phyloP scores from a whole-genome alignment of 2,113 vertebrate species.

The Odontophorus gujanensis region DNA sequence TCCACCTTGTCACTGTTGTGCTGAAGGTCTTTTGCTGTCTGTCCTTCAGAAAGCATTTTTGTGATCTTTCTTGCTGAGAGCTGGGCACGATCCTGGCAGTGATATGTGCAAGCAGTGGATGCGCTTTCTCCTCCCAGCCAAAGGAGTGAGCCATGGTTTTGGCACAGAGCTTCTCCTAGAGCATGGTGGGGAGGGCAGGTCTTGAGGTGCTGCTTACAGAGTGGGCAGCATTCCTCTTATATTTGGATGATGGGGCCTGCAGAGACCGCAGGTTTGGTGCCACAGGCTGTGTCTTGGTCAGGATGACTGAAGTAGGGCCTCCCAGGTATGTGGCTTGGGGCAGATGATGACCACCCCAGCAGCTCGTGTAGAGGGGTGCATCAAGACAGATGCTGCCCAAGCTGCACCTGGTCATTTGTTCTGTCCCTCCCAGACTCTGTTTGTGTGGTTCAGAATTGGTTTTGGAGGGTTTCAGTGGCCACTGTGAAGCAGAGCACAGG shows the following conservation, averaged over 20 bases:
- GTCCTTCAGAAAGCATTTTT: rapidly evolving
- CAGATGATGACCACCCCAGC: not conserved
- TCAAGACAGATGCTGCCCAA: not conserved
- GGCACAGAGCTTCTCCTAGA: not conserved
- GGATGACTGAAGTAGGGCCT: not conserved
- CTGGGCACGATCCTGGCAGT: not conserved
- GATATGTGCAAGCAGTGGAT: not conserved
- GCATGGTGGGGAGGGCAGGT: rapidly evolving
- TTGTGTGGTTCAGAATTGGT: not conserved
- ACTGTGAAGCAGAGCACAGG: not conserved
- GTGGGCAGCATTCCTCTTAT: not conserved
- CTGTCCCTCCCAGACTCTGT: not conserved
- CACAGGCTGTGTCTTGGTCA: not conserved
- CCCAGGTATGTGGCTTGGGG: rapidly evolving
- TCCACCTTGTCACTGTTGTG: not conserved
- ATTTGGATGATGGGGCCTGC: rapidly evolving
- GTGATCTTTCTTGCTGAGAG: not conserved
- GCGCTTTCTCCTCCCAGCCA: not conserved
- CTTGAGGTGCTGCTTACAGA: not conserved
- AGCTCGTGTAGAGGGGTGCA: not conserved
- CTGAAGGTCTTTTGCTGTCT: not conserved
- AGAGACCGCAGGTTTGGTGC: not conserved
- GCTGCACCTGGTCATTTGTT: rapidly evolving
- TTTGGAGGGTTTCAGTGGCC: not conserved
- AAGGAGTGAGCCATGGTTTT: not conserved